Conservation (phyloP, 2,888 invertebrate species). For the Tachina fera region DNA sequence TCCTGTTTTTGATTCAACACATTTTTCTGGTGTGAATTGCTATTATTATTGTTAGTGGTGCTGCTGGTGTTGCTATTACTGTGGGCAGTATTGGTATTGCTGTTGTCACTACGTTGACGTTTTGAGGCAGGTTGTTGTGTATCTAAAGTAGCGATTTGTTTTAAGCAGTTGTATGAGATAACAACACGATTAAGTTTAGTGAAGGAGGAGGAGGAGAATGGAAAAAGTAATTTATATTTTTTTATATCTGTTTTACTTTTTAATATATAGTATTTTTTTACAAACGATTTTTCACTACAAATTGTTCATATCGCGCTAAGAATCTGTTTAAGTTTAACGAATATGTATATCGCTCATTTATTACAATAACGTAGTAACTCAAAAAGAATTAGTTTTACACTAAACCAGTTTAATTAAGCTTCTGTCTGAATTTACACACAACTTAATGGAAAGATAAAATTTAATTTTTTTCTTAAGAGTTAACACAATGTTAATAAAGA, state of each 20-base stretch:
- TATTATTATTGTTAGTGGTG: conserved; percentile 69
- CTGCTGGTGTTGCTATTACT: conserved; percentile 40
- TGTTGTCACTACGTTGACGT: conserved; percentile 67
- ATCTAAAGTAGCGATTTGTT: conserved; percentile 47
- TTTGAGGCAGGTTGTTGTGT: conserved; percentile 72
- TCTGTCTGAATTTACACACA: too few relatives aligned
- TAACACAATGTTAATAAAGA: too few relatives aligned
- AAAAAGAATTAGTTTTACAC: too few relatives aligned
- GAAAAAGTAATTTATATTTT: conserved; percentile 42
- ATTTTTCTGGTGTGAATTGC: conserved; percentile 70
- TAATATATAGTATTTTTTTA: conserved; percentile 3
- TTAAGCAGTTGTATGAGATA: conserved; percentile 10
- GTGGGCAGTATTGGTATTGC: conserved; percentile 47
- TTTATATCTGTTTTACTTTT: conserved; percentile 1
- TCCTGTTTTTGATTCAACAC: conserved; percentile 54
- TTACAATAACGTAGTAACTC: too few relatives aligned
- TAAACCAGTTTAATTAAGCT: too few relatives aligned
- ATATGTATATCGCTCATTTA: too few relatives aligned
- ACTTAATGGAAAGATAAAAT: too few relatives aligned
- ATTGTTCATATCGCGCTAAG: too few relatives aligned
- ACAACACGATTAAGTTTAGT: not conserved
- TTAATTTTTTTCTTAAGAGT: too few relatives aligned
- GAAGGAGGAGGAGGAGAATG: conserved; percentile 46
- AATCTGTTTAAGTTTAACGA: too few relatives aligned
- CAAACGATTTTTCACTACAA: conserved; percentile 12